These are phyloP conservation scores for Grus americana DNA, from an alignment of 2,113 vertebrate genomes.

Conservation along the genomic window DNA sequence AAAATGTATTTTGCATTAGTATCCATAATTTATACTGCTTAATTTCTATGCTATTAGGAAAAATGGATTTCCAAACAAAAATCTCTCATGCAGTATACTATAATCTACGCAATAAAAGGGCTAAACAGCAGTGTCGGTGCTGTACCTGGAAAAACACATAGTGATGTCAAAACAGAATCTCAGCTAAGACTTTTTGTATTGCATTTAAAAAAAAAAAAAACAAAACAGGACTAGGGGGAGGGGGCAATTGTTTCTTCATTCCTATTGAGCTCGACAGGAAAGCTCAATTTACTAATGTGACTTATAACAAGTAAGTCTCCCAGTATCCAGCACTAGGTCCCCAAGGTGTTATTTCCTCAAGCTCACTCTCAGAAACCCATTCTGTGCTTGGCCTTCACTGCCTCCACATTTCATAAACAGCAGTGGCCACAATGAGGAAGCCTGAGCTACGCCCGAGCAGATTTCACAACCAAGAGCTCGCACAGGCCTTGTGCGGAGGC, in stretches of 20 bases:
- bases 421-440: background rate
- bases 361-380: background rate
- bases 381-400: background rate
- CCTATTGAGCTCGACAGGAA: background rate
- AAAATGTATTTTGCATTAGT: background rate
- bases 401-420: too few species aligned
- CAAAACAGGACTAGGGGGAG: background rate
- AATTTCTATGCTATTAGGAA: background rate
- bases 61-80: background rate
- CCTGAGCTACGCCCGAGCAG: background rate
- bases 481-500: background rate
- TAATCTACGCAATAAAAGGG: background rate
- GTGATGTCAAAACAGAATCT: background rate
- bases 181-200: accelerated
- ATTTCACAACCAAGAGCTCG: background rate
- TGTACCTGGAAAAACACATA: background rate
- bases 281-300: background rate
- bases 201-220: background rate
- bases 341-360: background rate
- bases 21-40: background rate
- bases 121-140: background rate
- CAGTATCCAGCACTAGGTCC: too few species aligned
- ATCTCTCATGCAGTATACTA: too few species aligned
- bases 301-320: background rate
- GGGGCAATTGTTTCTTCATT: background rate